Conservation (phyloP, 2,797 vertebrate genomes). For the Tinamus major region DNA sequence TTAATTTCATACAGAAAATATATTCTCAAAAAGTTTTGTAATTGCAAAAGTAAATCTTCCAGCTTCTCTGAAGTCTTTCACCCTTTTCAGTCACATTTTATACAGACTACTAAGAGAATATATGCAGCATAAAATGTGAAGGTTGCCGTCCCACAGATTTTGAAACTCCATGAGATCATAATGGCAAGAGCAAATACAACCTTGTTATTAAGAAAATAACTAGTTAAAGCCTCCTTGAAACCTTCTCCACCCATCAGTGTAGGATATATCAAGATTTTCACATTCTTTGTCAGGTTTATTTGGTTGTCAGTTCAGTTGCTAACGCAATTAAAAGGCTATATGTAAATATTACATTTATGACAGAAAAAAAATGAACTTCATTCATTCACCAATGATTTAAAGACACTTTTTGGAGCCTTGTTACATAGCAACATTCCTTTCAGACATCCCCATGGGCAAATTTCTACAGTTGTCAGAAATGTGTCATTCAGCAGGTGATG, state of each 20-base stretch:
- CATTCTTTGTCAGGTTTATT: constrained; percentile 70
- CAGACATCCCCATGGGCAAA: constrained; percentile 10
- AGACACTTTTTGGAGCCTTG: constrained; percentile 47
- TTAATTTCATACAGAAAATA: accelerated
- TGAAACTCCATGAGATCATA: constrained; percentile 45
- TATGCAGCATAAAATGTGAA: neutral
- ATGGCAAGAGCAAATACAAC: constrained; percentile 34
- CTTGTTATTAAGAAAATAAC: constrained; percentile 63
- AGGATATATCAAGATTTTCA: constrained; percentile 9
- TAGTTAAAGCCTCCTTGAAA: constrained; percentile 34
- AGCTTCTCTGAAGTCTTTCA: neutral
- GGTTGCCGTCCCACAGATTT: neutral
- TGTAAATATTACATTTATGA: constrained; percentile 32
- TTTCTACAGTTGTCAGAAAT: constrained; percentile 39
- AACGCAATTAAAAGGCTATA: constrained; percentile 33
- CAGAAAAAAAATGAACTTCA: constrained; percentile 16
- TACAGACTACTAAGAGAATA: neutral
- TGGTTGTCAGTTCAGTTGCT: constrained; percentile 50
- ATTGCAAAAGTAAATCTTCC: neutral
- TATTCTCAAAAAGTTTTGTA: neutral
- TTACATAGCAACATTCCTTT: constrained; percentile 59
- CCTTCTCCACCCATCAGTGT: constrained; percentile 23
- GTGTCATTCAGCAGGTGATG: constrained; percentile 34
- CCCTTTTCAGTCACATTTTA: neutral
- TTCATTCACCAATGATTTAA: constrained; percentile 59